phyloP scores from a whole-genome alignment of 2,888 invertebrate species.

The Zonitis immaculata region DNA sequence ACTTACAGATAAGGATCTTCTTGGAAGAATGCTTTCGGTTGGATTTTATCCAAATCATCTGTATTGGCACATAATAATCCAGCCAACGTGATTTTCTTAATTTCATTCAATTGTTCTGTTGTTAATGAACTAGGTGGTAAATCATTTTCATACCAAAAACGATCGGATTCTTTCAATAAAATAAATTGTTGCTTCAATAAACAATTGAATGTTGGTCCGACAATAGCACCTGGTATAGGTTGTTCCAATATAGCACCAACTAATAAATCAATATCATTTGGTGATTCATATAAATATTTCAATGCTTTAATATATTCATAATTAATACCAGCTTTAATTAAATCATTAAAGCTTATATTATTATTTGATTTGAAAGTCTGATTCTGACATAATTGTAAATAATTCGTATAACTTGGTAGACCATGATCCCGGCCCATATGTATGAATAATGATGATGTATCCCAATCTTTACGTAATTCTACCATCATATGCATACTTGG shows the following conservation, averaged over 20 bases:
- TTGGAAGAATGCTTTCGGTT: conserved; percentile 79
- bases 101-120: conserved; percentile 71
- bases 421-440: conserved; percentile 77
- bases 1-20: conserved; percentile 81
- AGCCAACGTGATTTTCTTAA: conserved; percentile 73
- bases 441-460: conserved; percentile 53
- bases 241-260: conserved; percentile 79
- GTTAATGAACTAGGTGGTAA: conserved; percentile 80
- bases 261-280: conserved; percentile 79
- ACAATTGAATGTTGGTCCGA: conserved; percentile 88
- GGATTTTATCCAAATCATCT: conserved; percentile 64
- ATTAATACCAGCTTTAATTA: conserved; percentile 55
- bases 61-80: conserved; percentile 76
- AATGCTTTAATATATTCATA: conserved; percentile 59
- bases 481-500: conserved; percentile 55
- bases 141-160: conserved; percentile 96
- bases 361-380: conserved; percentile 27
- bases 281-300: conserved; percentile 62
- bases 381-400: conserved; percentile 61
- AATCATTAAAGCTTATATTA: conserved; percentile 52
- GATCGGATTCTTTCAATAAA: conserved; percentile 76
- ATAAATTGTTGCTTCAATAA: conserved; percentile 78
- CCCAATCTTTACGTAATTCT: conserved; percentile 44
- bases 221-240: conserved; percentile 71
- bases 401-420: conserved; percentile 66